A percentile compares a stretch with the other conserved stretches of the same genome.
These are phyloP conservation scores for Clarias batrachus DNA, from an alignment of 2,113 vertebrate genomes.

Conservation along the genomic window DNA sequence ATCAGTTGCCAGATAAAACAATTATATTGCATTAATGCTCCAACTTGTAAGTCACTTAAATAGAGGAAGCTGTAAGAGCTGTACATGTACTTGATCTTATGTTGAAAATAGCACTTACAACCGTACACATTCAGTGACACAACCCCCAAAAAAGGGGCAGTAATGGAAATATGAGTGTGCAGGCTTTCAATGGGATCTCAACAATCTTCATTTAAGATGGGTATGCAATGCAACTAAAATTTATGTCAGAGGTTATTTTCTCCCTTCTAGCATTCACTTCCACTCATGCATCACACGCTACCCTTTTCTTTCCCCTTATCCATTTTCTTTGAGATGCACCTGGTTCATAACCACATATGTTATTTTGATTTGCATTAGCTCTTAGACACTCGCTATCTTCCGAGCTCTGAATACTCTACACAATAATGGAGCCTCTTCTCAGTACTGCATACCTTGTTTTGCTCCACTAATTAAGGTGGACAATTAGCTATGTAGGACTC, in stretches of 20 bases:
- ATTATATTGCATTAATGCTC: slow-evolving; percentile 27
- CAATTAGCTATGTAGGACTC: slow-evolving; percentile 67
- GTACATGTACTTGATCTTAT: slow-evolving; percentile 43
- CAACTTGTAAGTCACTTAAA: slow-evolving; percentile 30
- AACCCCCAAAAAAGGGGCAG: background rate
- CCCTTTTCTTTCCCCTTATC: slow-evolving; percentile 20
- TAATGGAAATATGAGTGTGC: slow-evolving; percentile 43
- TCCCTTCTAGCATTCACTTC: slow-evolving; percentile 10
- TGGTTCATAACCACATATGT: slow-evolving; percentile 43
- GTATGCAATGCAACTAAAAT: slow-evolving; percentile 51
- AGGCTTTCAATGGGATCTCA: slow-evolving; percentile 45
- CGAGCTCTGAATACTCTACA: slow-evolving; percentile 36
- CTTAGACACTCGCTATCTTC: slow-evolving; percentile 43
- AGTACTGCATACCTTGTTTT: slow-evolving; percentile 55
- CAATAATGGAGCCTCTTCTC: slow-evolving; percentile 54
- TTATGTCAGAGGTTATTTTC: slow-evolving; percentile 42
- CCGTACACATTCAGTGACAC: slow-evolving; percentile 9
- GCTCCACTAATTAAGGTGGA: slow-evolving; percentile 68
- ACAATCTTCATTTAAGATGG: slow-evolving; percentile 58
- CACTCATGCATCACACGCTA: background rate
- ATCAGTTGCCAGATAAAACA: slow-evolving; percentile 9
- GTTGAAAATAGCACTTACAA: slow-evolving; percentile 24
- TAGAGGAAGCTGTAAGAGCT: background rate
- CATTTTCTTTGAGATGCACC: slow-evolving; percentile 39
- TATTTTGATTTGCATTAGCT: slow-evolving; percentile 55